Conservation (phyloP, 2,797 vertebrate species). For the Hemibagrus guttatus region DNA sequence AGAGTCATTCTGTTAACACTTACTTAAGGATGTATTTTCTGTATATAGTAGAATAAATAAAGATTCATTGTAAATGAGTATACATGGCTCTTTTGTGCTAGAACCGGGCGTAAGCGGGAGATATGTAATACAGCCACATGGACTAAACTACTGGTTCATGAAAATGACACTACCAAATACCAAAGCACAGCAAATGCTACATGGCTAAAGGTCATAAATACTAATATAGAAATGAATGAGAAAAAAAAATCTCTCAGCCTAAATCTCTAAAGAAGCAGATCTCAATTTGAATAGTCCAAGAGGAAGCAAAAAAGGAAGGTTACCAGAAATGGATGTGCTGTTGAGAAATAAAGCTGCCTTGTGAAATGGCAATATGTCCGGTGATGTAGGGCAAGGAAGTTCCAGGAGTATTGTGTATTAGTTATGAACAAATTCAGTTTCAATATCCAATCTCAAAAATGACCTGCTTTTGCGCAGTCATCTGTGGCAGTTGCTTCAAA, state of each 20-base stretch:
- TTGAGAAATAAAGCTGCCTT: conserved; percentile 39
- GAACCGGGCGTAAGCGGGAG: background rate
- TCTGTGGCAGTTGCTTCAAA: background rate
- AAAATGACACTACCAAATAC: background rate
- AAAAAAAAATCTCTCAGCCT: background rate
- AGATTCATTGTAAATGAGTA: background rate
- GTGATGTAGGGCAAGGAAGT: background rate
- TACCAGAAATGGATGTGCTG: conserved; percentile 42
- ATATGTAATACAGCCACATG: background rate
- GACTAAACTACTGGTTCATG: background rate
- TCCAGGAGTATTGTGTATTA: background rate
- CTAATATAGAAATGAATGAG: background rate
- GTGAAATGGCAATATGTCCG: conserved; percentile 34
- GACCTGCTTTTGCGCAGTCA: background rate
- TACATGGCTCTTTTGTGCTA: background rate
- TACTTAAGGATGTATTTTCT: background rate
- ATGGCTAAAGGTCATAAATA: background rate
- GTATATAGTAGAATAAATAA: background rate
- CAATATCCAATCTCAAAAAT: background rate
- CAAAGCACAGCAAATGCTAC: background rate
- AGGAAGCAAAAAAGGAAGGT: conserved; percentile 47
- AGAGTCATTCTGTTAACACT: background rate
- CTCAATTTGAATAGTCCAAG: conserved; percentile 21
- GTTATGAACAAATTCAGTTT: background rate
- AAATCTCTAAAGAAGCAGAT: background rate